These are phyloP conservation scores for Hyles vespertilio DNA, from an alignment of 1,140 invertebrate species.

Conservation along the genomic window DNA sequence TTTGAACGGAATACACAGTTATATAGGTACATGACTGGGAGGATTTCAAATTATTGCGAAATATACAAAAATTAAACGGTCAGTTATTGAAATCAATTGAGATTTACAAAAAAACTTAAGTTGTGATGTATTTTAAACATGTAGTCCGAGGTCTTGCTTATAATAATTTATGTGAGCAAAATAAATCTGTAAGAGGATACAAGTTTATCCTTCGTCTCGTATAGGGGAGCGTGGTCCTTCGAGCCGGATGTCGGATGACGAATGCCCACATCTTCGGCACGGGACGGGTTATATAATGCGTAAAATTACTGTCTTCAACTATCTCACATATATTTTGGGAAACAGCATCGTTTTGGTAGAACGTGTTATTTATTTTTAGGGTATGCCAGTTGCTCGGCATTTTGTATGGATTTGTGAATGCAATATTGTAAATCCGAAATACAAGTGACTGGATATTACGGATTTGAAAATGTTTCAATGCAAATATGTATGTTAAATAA, in stretches of 20 bases:
- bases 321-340: conserved; percentile 44
- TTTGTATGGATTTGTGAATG: neutral
- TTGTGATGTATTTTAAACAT: conserved; percentile 10
- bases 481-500: too few species aligned
- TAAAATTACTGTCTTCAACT: conserved; percentile 62
- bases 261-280: conserved; percentile 46
- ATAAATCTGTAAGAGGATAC: conserved; percentile 49
- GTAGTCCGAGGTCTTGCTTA: conserved; percentile 26
- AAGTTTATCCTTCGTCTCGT: conserved; percentile 47
- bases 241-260: conserved; percentile 47
- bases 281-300: conserved; percentile 66
- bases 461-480: too few species aligned
- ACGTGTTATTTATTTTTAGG: neutral
- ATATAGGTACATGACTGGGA: too few species aligned
- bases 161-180: conserved; percentile 45
- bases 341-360: neutral
- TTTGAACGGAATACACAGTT: too few species aligned
- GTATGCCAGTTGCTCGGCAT: neutral
- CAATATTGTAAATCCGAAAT: too few species aligned
- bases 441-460: too few species aligned
- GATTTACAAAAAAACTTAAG: too few species aligned
- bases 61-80: too few species aligned
- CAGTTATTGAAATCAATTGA: too few species aligned
- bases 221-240: conserved; percentile 38
- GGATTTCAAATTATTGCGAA: too few species aligned